Evolutionary conservation across 2,888 invertebrate species (phyloP).

Genomic region (Nephrocerus scutellatus): DNA sequence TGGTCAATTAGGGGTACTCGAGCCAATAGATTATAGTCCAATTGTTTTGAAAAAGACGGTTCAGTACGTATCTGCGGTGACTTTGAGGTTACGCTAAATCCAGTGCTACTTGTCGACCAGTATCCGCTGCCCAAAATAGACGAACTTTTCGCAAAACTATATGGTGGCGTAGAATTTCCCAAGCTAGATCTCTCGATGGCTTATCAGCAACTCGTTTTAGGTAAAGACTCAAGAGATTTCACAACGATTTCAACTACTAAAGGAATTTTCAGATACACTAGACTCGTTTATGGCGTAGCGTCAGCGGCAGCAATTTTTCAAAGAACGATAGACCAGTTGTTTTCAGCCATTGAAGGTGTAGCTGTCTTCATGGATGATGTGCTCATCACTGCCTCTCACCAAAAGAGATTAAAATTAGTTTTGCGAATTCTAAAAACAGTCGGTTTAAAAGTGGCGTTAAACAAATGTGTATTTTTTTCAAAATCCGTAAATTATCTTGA

Average conservation of each 20-base stretch:
- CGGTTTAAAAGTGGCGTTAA: constrained; percentile 27
- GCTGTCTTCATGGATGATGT: constrained; percentile 30
- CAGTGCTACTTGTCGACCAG: constrained; percentile 24
- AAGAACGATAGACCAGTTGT: constrained; percentile 30
- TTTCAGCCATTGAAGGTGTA: constrained; percentile 24
- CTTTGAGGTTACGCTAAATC: constrained; percentile 27
- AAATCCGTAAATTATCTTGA: constrained; percentile 29
- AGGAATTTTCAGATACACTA: constrained; percentile 19
- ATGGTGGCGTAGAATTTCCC: constrained; percentile 15
- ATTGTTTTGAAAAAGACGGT: constrained; percentile 19
- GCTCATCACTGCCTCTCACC: constrained; percentile 29
- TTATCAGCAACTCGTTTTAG: constrained; percentile 36
- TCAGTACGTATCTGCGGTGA: constrained; percentile 15
- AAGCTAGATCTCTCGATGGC: constrained; percentile 34
- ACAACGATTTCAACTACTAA: constrained; percentile 31
- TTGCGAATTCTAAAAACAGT: constrained; percentile 18
- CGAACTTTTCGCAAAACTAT: constrained; percentile 26
- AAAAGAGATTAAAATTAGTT: constrained; percentile 25
- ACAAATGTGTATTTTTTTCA: constrained; percentile 14
- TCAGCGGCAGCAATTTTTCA: constrained; percentile 42
- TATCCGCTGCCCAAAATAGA: constrained; percentile 30
- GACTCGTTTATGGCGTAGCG: constrained; percentile 35
- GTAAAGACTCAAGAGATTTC: constrained; percentile 26
- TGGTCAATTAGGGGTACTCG: too few relatives aligned
- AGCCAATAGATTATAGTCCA: too few relatives aligned